Evolutionary conservation across 2,113 vertebrate genomes (phyloP), one percentile per base, ranked within the genome.

Genomic region (Apaloderma vittatum): DNA sequence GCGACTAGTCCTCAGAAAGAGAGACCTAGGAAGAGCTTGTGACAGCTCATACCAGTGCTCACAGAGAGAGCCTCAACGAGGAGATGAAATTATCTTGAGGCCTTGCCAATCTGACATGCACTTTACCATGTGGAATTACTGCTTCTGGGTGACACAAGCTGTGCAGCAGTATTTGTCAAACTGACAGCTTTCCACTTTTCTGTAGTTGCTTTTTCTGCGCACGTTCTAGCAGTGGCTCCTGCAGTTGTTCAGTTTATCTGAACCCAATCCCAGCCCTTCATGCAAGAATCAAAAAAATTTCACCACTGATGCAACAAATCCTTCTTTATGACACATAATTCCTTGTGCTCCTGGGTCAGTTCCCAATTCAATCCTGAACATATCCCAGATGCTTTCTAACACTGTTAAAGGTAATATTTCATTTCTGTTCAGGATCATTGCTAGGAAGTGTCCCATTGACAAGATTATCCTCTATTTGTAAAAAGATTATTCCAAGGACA

Each of bases 11-110:
- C 48, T 79, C 20, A n/a, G 61, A 36, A 29, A 36, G 34, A 12
- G 10, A 51, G 45, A 4, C 21, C 49, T 0, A 0, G 32, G 58
- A 18, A 36, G 59, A 77, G 32, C 36, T 0, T 74, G 65, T 72
- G 57, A 48, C 65, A 49, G 3, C 57, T 93, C 70, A 16, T 21
- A 55, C 6, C 0, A 0, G 29, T 30, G 26, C 30, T 37, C 8
- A 3, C 21, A 62, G 61, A 52, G 18, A 37, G 1, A 7, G 10
- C 61, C 65, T 27, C 40, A 63, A 14, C 23, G 32, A 62, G 62
- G 22, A 57, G 7, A 1, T 16, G 20, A 36, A 66, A 65, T 79
- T 45, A 82, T 48, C 80, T 79, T 1, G 0, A 43, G 73, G 71
- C 59, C 49, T 58, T 90, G 87, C 40, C 94, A 73, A 15, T 76